Conservation (phyloP, 2,113 vertebrate species). For the Scortum barcoo region DNA sequence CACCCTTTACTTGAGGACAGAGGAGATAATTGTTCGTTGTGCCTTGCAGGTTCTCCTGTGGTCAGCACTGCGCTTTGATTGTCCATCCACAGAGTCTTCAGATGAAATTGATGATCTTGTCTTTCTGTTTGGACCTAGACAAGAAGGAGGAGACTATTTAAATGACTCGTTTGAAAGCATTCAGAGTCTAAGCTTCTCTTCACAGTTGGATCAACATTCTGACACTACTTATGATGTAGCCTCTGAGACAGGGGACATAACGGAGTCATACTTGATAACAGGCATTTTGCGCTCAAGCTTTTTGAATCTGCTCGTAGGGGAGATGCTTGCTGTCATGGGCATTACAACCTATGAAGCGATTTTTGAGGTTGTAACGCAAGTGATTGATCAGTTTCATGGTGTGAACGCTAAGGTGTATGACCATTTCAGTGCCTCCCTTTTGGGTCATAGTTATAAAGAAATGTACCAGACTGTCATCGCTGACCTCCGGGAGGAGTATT, state of each 20-base stretch:
- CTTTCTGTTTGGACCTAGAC: not conserved
- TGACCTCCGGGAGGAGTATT: not conserved
- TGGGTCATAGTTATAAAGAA: not conserved
- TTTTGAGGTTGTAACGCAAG: not conserved
- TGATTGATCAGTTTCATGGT: not conserved
- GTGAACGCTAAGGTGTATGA: not conserved
- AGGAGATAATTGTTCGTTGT: constrained; percentile 7
- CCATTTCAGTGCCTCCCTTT: not conserved
- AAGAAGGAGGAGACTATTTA: not conserved
- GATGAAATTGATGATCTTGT: not conserved
- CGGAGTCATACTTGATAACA: not conserved
- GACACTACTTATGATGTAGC: not conserved
- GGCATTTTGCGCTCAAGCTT: not conserved
- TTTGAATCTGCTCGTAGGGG: not conserved
- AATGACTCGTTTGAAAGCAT: not conserved
- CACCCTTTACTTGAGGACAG: constrained; percentile 21
- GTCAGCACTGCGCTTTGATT: not conserved
- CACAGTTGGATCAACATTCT: not conserved
- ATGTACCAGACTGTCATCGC: not conserved
- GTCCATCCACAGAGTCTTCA: not conserved
- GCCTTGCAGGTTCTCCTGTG: not conserved
- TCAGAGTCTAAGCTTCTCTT: no score
- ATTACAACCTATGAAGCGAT: not conserved
- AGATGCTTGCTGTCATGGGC: not conserved
- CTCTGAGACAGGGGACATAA: not conserved